These are phyloP conservation scores for Calyptomena viridis DNA, from an alignment of 2,113 vertebrate genomes.

Conservation along the genomic window DNA sequence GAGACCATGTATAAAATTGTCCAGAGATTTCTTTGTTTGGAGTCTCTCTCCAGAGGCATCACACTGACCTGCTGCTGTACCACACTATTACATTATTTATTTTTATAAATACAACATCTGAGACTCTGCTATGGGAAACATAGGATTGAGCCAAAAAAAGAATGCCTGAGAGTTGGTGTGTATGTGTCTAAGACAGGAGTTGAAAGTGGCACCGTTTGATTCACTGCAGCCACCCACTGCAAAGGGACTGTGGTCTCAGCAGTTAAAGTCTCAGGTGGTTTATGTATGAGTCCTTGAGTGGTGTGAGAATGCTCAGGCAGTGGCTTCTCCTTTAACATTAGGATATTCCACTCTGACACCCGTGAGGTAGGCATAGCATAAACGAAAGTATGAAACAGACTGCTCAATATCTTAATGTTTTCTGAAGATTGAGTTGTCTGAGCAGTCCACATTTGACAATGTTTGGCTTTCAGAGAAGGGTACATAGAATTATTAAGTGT, in stretches of 20 bases:
- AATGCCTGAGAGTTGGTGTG: background rate
- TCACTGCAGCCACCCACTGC: background rate
- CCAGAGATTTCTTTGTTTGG: background rate
- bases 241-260: background rate
- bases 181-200: background rate
- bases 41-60: no score
- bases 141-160: background rate
- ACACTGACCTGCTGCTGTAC: background rate
- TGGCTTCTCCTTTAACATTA: background rate
- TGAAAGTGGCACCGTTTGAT: background rate
- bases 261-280: background rate
- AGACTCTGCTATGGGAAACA: background rate
- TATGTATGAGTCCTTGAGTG: background rate
- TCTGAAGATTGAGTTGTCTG: background rate
- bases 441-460: background rate
- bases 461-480: background rate
- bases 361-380: no score
- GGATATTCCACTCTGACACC: background rate
- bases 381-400: background rate
- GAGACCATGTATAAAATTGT: background rate
- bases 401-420: background rate
- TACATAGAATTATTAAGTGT: background rate
- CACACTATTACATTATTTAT: background rate
- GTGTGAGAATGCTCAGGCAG: background rate
- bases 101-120: fast-evolving